Evolutionary conservation across 2,797 vertebrate genomes (phyloP), one percentile per base, ranked within the genome.

Genomic region (Bradypus variegatus): DNA sequence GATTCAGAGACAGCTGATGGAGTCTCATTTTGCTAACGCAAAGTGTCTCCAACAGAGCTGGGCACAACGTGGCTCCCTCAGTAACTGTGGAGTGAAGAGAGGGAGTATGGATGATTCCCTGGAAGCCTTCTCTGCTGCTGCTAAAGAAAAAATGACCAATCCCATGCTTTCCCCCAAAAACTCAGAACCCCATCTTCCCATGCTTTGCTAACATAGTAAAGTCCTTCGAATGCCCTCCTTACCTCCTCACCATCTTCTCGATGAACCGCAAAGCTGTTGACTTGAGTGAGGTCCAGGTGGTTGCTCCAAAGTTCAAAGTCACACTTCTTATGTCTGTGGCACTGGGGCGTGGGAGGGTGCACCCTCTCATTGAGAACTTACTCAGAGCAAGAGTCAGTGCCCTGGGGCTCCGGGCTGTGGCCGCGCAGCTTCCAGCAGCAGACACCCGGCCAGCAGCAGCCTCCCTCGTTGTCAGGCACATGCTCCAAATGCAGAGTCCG

Each of bases 11-110:
- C 2, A 0, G 55, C 48, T 2, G 27, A 1, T 1, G 2, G 60
- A 19, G 67, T 5, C 36, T 65, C 38, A 0, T 27, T 45, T 23
- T 8, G 19, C 19, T 8, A 21, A 55, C 2, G 25, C 23, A 14
- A 8, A 31, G 31, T 16, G 2, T 38, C 65, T 19, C n/a, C 31
- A 23, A 0, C 13, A 67, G 29, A 67, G 62, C 86, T 65, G 11
- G 36, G 12, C 8, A 2, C 0, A 8, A 0, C 3, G 18, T n/a
- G 14, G 41, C 69, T 38, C 2, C 0, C 23, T 19, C 50, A 2
- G 48, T 38, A n/a, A 25, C 0, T n/a, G 16, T n/a, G 69, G 65
- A 45, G 3, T 0, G 16, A 58, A n/a, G 89, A 23, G 53, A 48
- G 7, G 81, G 33, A 41, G 1, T 0, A 0, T 0, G 1, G 48